A percentile compares a stretch with the other conserved stretches of the same genome.
Conservation (phyloP, 2,888 invertebrate species). For the Podotricha telesiphe region DNA sequence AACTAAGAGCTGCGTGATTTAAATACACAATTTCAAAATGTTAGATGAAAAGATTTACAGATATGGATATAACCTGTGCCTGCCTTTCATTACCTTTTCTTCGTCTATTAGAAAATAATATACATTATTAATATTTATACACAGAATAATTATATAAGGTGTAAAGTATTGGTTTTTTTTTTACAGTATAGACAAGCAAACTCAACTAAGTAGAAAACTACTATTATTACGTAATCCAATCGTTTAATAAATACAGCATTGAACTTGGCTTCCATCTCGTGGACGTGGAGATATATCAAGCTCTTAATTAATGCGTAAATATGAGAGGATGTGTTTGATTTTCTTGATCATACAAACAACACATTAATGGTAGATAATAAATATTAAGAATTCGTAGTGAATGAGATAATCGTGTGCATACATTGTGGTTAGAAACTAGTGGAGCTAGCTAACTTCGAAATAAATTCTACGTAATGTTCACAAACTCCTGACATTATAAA, state of each 20-base stretch:
- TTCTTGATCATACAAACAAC: slow-evolving; percentile 31
- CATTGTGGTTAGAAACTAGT: not conserved
- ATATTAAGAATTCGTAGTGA: slow-evolving; percentile 21
- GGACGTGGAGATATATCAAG: slow-evolving; percentile 31
- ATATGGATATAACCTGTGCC: not conserved
- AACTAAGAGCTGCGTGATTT: slow-evolving; percentile 25
- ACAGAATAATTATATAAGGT: too few species aligned
- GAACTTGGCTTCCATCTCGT: slow-evolving; percentile 36
- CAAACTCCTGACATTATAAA: not conserved
- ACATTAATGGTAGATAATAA: slow-evolving; percentile 25
- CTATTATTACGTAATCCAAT: slow-evolving; percentile 18
- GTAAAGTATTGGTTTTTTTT: too few species aligned
- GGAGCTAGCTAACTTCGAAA: not conserved
- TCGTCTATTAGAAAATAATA: not conserved
- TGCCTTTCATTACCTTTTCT: not conserved
- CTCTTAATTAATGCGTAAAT: slow-evolving; percentile 40
- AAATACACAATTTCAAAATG: slow-evolving; percentile 32
- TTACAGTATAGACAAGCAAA: too few species aligned
- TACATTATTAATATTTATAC: too few species aligned
- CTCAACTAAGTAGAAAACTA: not conserved
- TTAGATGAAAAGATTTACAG: slow-evolving; percentile 23
- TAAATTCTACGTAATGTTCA: not conserved
- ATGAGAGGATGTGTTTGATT: slow-evolving; percentile 34
- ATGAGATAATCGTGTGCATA: slow-evolving; percentile 18
- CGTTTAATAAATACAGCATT: slow-evolving; percentile 33